Conservation (phyloP, 2,113 vertebrate genomes). For the Dasypus novemcinctus region DNA sequence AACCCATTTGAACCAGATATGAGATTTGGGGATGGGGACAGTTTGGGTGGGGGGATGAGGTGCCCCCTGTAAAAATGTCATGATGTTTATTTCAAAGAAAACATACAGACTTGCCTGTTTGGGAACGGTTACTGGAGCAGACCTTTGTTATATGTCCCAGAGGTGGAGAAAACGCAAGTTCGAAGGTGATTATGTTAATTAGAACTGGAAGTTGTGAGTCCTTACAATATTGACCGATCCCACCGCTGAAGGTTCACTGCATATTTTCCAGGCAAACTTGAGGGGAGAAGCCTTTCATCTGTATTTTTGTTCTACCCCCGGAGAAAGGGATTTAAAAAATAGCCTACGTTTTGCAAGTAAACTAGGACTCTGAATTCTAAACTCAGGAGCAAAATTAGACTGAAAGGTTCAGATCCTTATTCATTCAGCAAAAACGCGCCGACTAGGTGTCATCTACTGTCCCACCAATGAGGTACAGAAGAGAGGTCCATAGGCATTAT, state of each 20-base stretch:
- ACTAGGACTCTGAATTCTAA: neutral
- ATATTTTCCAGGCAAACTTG: neutral
- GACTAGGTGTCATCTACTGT: neutral
- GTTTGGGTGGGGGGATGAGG: neutral
- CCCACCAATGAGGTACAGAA: neutral
- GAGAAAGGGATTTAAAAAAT: neutral
- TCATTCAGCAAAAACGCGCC: neutral
- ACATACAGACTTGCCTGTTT: constrained; percentile 7
- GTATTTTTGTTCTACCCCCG: neutral
- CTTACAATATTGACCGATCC: constrained; percentile 13
- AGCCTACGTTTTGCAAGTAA: neutral
- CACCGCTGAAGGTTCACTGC: neutral
- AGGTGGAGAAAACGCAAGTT: neutral
- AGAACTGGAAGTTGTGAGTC: constrained; percentile 30
- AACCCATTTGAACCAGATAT: neutral
- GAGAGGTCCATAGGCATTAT: neutral
- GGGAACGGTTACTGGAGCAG: neutral
- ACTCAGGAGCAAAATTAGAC: neutral
- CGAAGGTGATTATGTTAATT: constrained; percentile 45
- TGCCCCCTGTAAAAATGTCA: neutral
- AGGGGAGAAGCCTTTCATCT: neutral
- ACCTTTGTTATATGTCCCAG: neutral
- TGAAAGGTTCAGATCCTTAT: neutral
- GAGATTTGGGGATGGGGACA: neutral
- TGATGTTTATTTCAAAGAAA: constrained; percentile 39